These are phyloP conservation scores for Aldrovandia affinis DNA, from an alignment of 2,797 vertebrate genomes.

Conservation along the genomic window DNA sequence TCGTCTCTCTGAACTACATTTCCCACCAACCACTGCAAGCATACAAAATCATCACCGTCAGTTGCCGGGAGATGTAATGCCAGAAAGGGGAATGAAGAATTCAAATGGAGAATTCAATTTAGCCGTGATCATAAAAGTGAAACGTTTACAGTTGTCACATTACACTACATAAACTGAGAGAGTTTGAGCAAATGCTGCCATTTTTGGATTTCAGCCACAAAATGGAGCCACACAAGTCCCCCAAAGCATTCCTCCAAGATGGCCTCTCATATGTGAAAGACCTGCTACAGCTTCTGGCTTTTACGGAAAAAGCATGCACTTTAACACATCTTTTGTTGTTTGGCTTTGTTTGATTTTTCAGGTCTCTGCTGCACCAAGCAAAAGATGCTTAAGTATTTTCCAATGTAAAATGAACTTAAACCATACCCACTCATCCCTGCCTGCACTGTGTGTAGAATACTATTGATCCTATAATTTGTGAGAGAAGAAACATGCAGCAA, in stretches of 20 bases:
- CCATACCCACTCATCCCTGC: not conserved
- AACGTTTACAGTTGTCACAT: constrained; percentile 24
- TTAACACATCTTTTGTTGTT: not conserved
- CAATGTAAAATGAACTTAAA: not conserved
- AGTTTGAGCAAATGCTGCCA: constrained; percentile 21
- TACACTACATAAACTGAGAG: constrained; percentile 23
- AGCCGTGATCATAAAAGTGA: constrained; percentile 27
- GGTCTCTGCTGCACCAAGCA: constrained; percentile 19
- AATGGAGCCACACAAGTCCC: not conserved
- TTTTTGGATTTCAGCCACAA: constrained; percentile 31
- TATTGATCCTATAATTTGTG: not conserved
- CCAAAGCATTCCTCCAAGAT: constrained; percentile 3
- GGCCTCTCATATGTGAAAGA: constrained; percentile 3
- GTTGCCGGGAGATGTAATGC: constrained; percentile 29
- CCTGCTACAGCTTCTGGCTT: not conserved
- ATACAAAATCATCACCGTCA: constrained; percentile 55
- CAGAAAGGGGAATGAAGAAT: constrained; percentile 22
- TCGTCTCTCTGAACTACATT: constrained; percentile 80
- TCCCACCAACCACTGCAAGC: constrained; percentile 79
- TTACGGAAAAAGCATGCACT: constrained; percentile 14
- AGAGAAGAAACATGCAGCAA: not conserved
- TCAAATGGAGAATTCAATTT: constrained; percentile 30
- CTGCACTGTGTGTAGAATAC: not conserved
- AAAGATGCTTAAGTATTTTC: not conserved
- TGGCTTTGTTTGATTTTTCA: constrained; percentile 7